A percentile compares a stretch with the other conserved stretches of the same genome.
Evolutionary conservation across 2,888 invertebrate species (phyloP).

Genomic region (Nephrotoma appendiculata): DNA sequence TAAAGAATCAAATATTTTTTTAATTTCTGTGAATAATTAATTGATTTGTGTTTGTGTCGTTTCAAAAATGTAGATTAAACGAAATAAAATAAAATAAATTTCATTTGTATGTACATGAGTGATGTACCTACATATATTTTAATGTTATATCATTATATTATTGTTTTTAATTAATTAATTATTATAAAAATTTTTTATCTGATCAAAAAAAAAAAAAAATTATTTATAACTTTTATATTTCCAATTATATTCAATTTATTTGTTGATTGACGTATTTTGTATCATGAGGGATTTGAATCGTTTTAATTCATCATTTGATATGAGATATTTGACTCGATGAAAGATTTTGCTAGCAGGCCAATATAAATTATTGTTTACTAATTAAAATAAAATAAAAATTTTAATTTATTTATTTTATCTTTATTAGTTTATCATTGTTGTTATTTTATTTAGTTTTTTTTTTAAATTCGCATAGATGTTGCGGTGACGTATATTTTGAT

Average conservation of each 20-base stretch:
- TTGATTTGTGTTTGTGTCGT: neutral
- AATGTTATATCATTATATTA: neutral
- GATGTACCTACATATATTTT: neutral
- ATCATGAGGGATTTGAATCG: conserved; percentile 33
- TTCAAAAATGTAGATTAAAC: neutral
- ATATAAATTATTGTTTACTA: neutral
- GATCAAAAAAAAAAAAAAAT: neutral
- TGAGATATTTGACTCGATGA: conserved; percentile 1
- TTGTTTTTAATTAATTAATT: neutral
- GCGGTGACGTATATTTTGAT: neutral
- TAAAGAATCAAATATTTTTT: neutral
- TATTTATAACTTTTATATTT: neutral
- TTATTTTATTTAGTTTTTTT: neutral
- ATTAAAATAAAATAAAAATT: neutral
- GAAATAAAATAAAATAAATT: neutral
- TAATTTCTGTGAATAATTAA: neutral
- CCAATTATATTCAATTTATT: conserved; percentile 8
- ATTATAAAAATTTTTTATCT: neutral
- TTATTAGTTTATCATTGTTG: neutral
- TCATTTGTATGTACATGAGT: neutral
- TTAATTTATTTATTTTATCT: neutral
- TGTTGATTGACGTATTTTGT: conserved; percentile 6
- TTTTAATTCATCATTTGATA: conserved; percentile 8
- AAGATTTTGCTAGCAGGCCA: neutral
- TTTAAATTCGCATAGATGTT: neutral